Evolutionary conservation across 2,888 invertebrate genomes (phyloP), one percentile per base, ranked within the genome.

Genomic region (Lypha dubia): DNA sequence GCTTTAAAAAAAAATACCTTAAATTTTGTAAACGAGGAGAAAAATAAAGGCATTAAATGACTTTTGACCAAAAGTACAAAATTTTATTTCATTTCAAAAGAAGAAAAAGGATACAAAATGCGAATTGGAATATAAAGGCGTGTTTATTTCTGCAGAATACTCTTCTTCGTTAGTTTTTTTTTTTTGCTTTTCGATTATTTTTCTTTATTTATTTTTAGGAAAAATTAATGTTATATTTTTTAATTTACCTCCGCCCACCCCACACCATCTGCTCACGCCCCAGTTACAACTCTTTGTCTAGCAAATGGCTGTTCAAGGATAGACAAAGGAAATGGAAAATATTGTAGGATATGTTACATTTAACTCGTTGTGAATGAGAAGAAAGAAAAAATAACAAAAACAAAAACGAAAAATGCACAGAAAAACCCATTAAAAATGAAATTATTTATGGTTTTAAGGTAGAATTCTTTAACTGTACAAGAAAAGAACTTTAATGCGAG

Each of bases 111-210:
- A 35, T 68, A 68, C 68, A 56, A 49, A n/a, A n/a, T n/a, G n/a
- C n/a, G n/a, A n/a, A n/a, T n/a, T n/a, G n/a, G n/a, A 49, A n/a
- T 38, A 75, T 62, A 82, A 85, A 71, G 83, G 86, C 81, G 77
- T 81, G 83, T 82, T 82, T 71, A 60, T 38, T 70, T 77, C 77
- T 85, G 84, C 82, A 73, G 81, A 73, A 80, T 35, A 11, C 63
- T 83, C 46, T 79, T 80, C 11, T 70, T 51, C n/a, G 28, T n/a
- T 68, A 74, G 4, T 32, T 63, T n/a, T n/a, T n/a, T n/a, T n/a
- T n/a, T n/a, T n/a, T n/a, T n/a, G n/a, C n/a, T 46, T 35, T 32
- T 56, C 46, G 49, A 49, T 76, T 70, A 38, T 32, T 56, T 32
- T 20, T n/a, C 8, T n/a, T n/a, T 51, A 62, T 51, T 56, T 53